Base-by-base conservation (phyloP, 2,888 invertebrate species). In the Pollenia amentaria region DNA sequence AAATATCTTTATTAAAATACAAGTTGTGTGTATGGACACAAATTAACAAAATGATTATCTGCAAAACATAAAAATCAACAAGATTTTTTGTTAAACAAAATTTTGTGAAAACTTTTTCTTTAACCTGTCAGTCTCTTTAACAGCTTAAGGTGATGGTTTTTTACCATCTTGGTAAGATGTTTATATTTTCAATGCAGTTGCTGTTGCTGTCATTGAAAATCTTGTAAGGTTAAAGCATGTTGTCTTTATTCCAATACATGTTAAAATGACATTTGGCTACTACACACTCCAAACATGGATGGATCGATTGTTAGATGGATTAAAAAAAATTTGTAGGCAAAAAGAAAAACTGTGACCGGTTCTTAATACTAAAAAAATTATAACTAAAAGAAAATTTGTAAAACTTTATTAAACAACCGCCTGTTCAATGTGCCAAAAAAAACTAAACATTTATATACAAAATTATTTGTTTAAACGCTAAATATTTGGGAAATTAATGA, bases 51-150 rank as follows among this genome's bases (percentile, higher is more conserved):
- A 57, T 44, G 29, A 70, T 76, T 64, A 79, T 51, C n/a, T 42
- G 18, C 14, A 53, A 42, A 46, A 40, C 10, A 14, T 40, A 53
- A 42, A 73, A 55, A 70, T 40, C 11, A 21, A 60, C 38, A 48
- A 44, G 42, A 46, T 65, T 44, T 18, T 44, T 53, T 69, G 38
- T 44, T 12, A n/a, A 67, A 69, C 11, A 55, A 51, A 81, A 64
- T 46, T 29, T 29, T 83, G 48, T 75, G 64, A 80, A 86, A 86
- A 79, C 72, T 60, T 75, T 86, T 87, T 84, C 70, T 87, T 73
- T 77, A 87, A 80, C 80, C 83, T 87, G 87, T 80, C 87, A 87
- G 72, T 80, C 67, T 79, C n/a, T 73, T 64, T 40, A 84, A 84
- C 67, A 67, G 60, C 78, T 79, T 67, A 53, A 84, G 80, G 72